Percentiles rank a stretch among this genome's conserved stretches.
Conservation (phyloP, 2,888 invertebrate species). For the Ferdinandea cuprea region DNA sequence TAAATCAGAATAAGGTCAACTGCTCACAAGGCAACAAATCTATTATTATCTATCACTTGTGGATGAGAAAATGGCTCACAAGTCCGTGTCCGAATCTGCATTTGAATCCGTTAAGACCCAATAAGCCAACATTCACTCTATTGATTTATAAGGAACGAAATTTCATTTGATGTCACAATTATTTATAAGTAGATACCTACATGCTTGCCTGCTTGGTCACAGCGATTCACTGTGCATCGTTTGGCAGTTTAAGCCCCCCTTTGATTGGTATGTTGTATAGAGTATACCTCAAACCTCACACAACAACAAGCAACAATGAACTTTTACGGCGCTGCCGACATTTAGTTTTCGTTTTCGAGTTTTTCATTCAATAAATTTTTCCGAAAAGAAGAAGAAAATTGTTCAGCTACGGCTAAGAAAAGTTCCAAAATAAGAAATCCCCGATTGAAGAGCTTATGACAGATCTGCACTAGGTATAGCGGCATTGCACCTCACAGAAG, state of each 20-base stretch:
- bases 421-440: slow-evolving; percentile 45
- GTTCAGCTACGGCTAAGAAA: slow-evolving; percentile 15
- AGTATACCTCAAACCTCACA: too few species aligned
- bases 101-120: neutral
- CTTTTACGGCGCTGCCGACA: slow-evolving; percentile 59
- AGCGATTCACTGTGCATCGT: slow-evolving; percentile 14
- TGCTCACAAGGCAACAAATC: neutral
- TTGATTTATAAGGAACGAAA: slow-evolving; percentile 48
- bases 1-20: neutral
- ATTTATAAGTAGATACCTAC: slow-evolving; percentile 41
- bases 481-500: slow-evolving; percentile 56
- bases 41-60: neutral
- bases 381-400: slow-evolving; percentile 35
- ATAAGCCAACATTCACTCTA: slow-evolving; percentile 55
- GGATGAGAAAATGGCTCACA: neutral
- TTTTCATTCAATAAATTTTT: slow-evolving; percentile 65
- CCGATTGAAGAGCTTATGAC: slow-evolving; percentile 61
- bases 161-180: slow-evolving; percentile 43
- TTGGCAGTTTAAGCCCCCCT: neutral
- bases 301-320: slow-evolving; percentile 50
- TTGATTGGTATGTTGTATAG: too few species aligned
- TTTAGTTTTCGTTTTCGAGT: slow-evolving; percentile 35
- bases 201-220: slow-evolving; percentile 18
- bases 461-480: slow-evolving; percentile 49
- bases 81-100: neutral